Evolutionary conservation across 2,113 vertebrate species (phyloP).

Genomic region (Kryptolebias marmoratus): DNA sequence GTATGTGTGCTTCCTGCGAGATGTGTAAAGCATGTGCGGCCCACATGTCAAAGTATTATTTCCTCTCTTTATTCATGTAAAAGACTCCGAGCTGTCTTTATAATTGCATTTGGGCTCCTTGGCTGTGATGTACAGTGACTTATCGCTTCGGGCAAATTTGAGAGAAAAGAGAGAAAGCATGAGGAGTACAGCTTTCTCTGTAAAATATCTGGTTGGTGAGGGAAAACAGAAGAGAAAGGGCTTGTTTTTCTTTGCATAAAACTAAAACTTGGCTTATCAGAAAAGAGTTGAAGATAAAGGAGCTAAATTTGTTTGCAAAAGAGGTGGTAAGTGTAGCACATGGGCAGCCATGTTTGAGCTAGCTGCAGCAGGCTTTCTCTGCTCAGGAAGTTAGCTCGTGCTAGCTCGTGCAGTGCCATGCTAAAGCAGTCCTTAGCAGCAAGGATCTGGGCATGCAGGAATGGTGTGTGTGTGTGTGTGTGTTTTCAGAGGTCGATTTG

Average conservation of each 20-base stretch:
- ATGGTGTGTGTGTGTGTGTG: not conserved
- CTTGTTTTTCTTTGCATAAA: not conserved
- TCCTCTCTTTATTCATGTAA: conserved; percentile 66
- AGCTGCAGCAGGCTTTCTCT: not conserved
- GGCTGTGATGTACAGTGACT: conserved; percentile 54
- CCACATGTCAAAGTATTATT: conserved; percentile 59
- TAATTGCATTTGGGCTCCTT: conserved; percentile 66
- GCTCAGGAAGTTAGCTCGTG: conserved; percentile 46
- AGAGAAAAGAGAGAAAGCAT: conserved; percentile 37
- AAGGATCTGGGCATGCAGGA: conserved; percentile 19
- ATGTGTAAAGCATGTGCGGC: conserved; percentile 54
- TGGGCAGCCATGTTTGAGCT: conserved; percentile 61
- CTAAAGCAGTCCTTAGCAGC: conserved; percentile 34
- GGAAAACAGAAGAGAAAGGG: conserved; percentile 17
- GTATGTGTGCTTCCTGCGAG: conserved; percentile 34
- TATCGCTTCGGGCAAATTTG: conserved; percentile 55
- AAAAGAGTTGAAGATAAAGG: conserved; percentile 31
- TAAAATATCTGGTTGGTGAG: conserved; percentile 1
- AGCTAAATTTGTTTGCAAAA: conserved; percentile 31
- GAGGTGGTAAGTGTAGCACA: conserved; percentile 48
- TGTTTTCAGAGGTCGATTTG: not conserved
- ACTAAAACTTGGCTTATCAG: not conserved
- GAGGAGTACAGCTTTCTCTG: conserved; percentile 25
- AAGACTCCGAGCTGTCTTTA: conserved; percentile 59
- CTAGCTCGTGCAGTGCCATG: conserved; percentile 42